Conservation (phyloP, 2,888 invertebrate species). For the Cryptocheilus praepositus region DNA sequence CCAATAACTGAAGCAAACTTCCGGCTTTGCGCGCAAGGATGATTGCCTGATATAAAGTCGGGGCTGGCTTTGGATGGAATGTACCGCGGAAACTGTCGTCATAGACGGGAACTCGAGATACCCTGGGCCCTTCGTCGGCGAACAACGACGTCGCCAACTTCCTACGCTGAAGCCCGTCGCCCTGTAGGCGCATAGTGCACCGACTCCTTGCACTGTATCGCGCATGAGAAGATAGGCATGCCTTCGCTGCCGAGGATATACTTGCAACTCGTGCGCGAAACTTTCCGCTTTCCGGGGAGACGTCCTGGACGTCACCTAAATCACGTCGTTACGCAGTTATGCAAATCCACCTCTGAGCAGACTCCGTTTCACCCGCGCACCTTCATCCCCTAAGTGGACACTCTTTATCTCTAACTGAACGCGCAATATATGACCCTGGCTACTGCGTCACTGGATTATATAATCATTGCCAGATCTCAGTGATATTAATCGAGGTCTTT, state of each 20-base stretch:
- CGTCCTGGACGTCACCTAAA: slow-evolving; percentile 56
- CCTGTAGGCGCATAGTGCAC: slow-evolving; percentile 19
- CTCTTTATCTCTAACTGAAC: too few relatives aligned
- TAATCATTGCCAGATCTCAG: too few relatives aligned
- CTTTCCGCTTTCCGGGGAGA: slow-evolving; percentile 51
- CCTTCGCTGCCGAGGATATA: slow-evolving; percentile 20
- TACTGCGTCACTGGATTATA: too few relatives aligned
- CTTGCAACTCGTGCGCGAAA: slow-evolving; percentile 36
- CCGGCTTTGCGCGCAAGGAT: background rate
- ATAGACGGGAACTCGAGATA: background rate
- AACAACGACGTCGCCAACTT: slow-evolving; percentile 31
- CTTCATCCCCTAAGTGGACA: too few relatives aligned
- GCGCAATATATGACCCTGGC: too few relatives aligned
- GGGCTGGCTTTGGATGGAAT: background rate
- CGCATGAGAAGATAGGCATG: slow-evolving; percentile 30
- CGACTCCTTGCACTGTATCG: slow-evolving; percentile 6
- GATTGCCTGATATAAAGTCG: background rate
- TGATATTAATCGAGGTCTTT: too few relatives aligned
- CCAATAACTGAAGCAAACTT: slow-evolving; percentile 1
- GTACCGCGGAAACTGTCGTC: background rate
- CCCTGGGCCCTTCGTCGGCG: slow-evolving; percentile 13
- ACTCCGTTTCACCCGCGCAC: too few relatives aligned
- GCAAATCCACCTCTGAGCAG: slow-evolving; percentile 48
- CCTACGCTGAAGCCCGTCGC: slow-evolving; percentile 15
- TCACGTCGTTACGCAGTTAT: slow-evolving; percentile 56